Base-by-base conservation (phyloP, 2,797 vertebrate species). In the Sardinella longiceps region DNA sequence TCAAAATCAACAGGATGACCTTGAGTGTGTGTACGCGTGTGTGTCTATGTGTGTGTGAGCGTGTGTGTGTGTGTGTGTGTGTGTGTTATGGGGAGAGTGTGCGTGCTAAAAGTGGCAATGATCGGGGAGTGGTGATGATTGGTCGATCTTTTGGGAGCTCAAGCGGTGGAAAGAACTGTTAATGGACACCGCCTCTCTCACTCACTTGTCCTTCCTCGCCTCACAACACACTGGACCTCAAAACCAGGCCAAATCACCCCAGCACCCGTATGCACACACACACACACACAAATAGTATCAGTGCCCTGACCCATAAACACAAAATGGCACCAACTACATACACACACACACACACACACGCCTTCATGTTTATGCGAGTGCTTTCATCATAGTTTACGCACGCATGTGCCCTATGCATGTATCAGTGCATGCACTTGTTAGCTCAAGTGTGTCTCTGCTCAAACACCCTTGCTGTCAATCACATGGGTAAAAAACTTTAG, bases 1-100 rank as follows among this genome's bases (percentile, higher is more conserved):
- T 90, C 87, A 88, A 50, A 80, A 86, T 87, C 86, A 70, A 83
- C 46, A 39, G 80, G 45, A 86, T 90, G 90, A 91, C 90, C 91
- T 93, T 92, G 89, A 89, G 86, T 60, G 83, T 81, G 82, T 70
- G 15, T 80, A n/a, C n/a, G n/a, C n/a, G 37, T 45, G 77, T 80
- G 37, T 46, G 37, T 80, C 33, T 37, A 20, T 43, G 77, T 80
- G 37, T 81, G 43, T 50, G 80, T 81, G 80, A 25, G 80, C 50
- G 80, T 74, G 80, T 81, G 80, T 50, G 80, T 81, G 80, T 74
- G 63, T 74, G 63, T 15, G 30, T 33, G 28, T 39, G 66, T 74
- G 66, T 74, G 33, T 74, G 14, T 39, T 33, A 39, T 37, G 30
- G 66, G 30, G 14, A 81, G 51, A 84, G 82, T 74, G 46, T n/a